Conservation (phyloP, 1,140 invertebrate genomes). For the Cotesia chilonis region DNA sequence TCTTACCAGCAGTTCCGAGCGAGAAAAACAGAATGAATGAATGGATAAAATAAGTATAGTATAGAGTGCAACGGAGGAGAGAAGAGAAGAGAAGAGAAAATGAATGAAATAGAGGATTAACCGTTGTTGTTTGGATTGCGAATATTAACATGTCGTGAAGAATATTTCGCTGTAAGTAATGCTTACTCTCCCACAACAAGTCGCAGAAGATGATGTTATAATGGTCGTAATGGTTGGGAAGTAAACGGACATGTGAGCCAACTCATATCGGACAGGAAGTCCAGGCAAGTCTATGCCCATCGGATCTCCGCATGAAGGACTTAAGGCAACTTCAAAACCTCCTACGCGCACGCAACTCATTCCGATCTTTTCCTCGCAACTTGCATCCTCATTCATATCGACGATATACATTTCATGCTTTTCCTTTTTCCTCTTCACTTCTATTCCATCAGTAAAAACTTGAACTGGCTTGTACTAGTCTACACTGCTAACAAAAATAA, state of each 20-base stretch:
- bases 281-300: conserved; percentile 38
- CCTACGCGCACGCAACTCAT: conserved; percentile 64
- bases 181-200: conserved; percentile 66
- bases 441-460: too few species aligned
- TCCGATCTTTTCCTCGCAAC: conserved; percentile 55
- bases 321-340: conserved; percentile 49
- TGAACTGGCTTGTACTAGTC: too few species aligned
- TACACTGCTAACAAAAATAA: conserved; percentile 3
- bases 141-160: conserved; percentile 34
- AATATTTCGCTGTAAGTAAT: conserved; percentile 58
- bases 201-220: conserved; percentile 64
- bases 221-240: conserved; percentile 64
- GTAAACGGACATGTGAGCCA: conserved; percentile 53
- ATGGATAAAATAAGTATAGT: too few species aligned
- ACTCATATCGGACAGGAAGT: conserved; percentile 60
- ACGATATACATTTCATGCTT: not conserved
- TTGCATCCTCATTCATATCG: not conserved
- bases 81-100: too few species aligned
- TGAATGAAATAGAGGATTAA: too few species aligned
- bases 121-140: too few species aligned
- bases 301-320: conserved; percentile 65
- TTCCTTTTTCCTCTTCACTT: too few species aligned
- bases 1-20: too few species aligned
- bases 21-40: too few species aligned
- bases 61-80: too few species aligned